Evolutionary conservation across 2,888 invertebrate genomes (phyloP).

Genomic region (Euzophera pinguis): DNA sequence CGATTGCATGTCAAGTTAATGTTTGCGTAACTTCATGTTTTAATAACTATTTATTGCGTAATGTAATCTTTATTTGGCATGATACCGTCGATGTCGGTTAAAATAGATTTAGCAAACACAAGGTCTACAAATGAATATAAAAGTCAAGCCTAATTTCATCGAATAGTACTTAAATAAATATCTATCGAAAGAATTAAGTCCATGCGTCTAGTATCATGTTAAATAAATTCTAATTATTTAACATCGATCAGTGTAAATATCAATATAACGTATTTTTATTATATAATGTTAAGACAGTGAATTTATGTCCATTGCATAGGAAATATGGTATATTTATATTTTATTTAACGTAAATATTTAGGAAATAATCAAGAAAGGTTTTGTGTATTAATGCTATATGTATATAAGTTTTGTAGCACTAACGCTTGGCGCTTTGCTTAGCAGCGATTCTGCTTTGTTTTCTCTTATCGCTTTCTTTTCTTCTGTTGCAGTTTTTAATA

Average conservation of each 20-base stretch:
- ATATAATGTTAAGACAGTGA: constrained; percentile 43
- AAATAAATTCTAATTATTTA: constrained; percentile 31
- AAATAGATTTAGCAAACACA: constrained; percentile 11
- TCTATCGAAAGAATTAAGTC: constrained; percentile 8
- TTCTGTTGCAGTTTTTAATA: constrained; percentile 68
- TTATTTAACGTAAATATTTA: constrained; percentile 57
- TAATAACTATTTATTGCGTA: constrained; percentile 36
- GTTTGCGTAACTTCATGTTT: constrained; percentile 42
- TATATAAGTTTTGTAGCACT: constrained; percentile 53
- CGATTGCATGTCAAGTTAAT: constrained; percentile 56
- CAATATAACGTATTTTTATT: constrained; percentile 48
- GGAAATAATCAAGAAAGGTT: constrained; percentile 44
- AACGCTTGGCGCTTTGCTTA: constrained; percentile 61
- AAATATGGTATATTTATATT: constrained; percentile 41
- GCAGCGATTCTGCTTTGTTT: constrained; percentile 40
- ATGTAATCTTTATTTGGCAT: constrained; percentile 30
- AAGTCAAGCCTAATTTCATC: constrained; percentile 7
- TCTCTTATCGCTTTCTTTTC: constrained; percentile 21
- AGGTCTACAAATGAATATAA: neutral
- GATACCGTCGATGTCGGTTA: constrained; percentile 27
- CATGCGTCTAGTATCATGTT: constrained; percentile 25
- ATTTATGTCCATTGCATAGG: constrained; percentile 59
- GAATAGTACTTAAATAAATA: constrained; percentile 3
- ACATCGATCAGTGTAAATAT: constrained; percentile 61
- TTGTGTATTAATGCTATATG: constrained; percentile 57